Base-by-base conservation (phyloP, 1,140 invertebrate species). In the Asbolus verrucosus region DNA sequence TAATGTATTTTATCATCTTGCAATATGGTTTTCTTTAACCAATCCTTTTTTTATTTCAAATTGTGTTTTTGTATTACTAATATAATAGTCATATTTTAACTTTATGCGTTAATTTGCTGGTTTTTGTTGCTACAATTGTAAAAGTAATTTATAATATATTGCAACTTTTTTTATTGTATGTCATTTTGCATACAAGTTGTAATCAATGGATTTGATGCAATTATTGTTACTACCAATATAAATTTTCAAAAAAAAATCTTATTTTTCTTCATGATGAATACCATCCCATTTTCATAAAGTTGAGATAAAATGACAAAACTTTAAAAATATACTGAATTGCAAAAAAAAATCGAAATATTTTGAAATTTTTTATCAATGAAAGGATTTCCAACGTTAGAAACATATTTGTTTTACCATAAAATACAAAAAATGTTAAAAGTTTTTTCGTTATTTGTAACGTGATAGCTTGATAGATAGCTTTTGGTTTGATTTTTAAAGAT, bases 171-270 rank as follows among this genome's bases (percentile, higher is more conserved):
- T 36, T 8, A 54, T 54, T 54, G 46, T 54, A 54, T 54, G 46
- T 14, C 33, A 36, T 6, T 27, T 41, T 63, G 61, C 39, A 63
- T 24, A 63, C 21, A 39, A 63, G 16, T 63, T 63, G 61, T 63
- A 63, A 39, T 63, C 16, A 63, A 63, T 63, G 61, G 61, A 63
- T 63, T 63, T 63, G 61, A 63, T 63, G 36, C 33, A 63, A 38
- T 63, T 62, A 38, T 62, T 63, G 61, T 63, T 63, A 54, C 24
- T 54, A 27, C 18, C 46, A 54, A 54, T 54, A 54, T 54, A 54
- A 24, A 11, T 54, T 54, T 54, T 46, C 41, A 46, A 46, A 27
- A 46, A 46, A 46, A 38, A 16, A 6, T 16, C 5, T 43, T 43
- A 43, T 43, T 43, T 43, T 43, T 43, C 24, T 14, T 14, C 1